A percentile compares a stretch with the other conserved stretches of the same genome.
phyloP scores from a whole-genome alignment of 2,888 invertebrate species.

The Aricia artaxerxes region DNA sequence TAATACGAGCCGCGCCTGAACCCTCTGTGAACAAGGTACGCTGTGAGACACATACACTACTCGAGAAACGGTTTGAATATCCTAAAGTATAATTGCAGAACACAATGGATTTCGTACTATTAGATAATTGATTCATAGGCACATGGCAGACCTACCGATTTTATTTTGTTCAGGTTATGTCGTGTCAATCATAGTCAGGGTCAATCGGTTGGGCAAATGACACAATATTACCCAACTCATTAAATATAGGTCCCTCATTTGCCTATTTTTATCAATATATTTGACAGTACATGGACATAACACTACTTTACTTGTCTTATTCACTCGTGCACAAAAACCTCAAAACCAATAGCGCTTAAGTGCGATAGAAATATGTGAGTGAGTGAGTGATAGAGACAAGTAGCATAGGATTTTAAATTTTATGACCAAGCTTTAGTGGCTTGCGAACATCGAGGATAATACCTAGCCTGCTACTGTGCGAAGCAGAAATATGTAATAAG shows the following conservation, averaged over 20 bases:
- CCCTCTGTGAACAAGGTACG: slow-evolving; percentile 82
- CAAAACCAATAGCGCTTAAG: neutral
- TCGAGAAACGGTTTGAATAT: neutral
- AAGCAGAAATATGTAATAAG: slow-evolving; percentile 3
- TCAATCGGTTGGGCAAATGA: neutral
- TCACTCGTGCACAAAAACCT: neutral
- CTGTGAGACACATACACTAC: slow-evolving; percentile 46
- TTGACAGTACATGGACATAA: neutral
- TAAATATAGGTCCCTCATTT: neutral
- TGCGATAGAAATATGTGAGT: neutral
- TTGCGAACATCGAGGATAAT: neutral
- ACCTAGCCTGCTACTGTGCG: neutral
- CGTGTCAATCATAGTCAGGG: neutral
- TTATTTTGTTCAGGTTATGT: neutral
- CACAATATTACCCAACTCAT: neutral
- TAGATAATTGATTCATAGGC: neutral
- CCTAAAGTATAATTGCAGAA: neutral
- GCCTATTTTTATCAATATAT: neutral
- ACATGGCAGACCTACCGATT: neutral
- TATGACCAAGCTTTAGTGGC: neutral
- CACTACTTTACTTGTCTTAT: neutral
- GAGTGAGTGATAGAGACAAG: neutral
- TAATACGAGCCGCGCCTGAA: slow-evolving; percentile 85
- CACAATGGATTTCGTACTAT: neutral
- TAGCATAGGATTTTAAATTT: neutral